Evolutionary conservation across 2,797 vertebrate genomes (phyloP).

Genomic region (Bradypodion ventrale): DNA sequence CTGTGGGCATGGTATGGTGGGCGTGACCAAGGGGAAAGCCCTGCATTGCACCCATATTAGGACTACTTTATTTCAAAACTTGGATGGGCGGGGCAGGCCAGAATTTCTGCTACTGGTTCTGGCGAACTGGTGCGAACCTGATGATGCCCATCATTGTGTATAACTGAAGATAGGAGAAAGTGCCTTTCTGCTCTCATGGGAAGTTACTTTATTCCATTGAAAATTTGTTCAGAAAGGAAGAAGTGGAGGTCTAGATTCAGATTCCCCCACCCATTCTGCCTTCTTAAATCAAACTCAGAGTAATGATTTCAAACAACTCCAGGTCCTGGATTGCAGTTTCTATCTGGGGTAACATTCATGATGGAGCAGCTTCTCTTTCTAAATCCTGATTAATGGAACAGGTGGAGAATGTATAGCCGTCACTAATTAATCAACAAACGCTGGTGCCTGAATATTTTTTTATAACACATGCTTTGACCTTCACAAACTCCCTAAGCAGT

Average conservation of each 20-base stretch:
- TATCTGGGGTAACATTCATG: background rate
- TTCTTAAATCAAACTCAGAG: background rate
- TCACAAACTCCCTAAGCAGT: background rate
- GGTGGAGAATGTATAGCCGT: background rate
- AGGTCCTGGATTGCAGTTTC: background rate
- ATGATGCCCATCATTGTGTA: too few relatives aligned
- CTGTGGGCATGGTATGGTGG: too few relatives aligned
- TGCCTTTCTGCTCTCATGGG: too few relatives aligned
- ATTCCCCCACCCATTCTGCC: background rate
- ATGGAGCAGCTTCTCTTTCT: background rate
- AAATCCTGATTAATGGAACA: background rate
- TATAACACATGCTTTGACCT: background rate
- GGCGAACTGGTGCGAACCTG: too few relatives aligned
- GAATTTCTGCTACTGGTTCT: too few relatives aligned
- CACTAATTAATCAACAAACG: background rate
- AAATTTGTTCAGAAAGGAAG: background rate
- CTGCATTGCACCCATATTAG: too few relatives aligned
- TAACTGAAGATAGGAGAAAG: too few relatives aligned
- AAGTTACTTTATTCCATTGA: background rate
- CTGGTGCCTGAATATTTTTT: background rate
- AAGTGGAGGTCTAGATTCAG: background rate
- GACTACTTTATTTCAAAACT: too few relatives aligned
- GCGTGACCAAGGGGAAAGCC: too few relatives aligned
- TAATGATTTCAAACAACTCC: background rate
- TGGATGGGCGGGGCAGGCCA: too few relatives aligned